These are phyloP conservation scores for Pundamilia nyererei DNA, from an alignment of 2,113 vertebrate genomes.

Conservation along the genomic window DNA sequence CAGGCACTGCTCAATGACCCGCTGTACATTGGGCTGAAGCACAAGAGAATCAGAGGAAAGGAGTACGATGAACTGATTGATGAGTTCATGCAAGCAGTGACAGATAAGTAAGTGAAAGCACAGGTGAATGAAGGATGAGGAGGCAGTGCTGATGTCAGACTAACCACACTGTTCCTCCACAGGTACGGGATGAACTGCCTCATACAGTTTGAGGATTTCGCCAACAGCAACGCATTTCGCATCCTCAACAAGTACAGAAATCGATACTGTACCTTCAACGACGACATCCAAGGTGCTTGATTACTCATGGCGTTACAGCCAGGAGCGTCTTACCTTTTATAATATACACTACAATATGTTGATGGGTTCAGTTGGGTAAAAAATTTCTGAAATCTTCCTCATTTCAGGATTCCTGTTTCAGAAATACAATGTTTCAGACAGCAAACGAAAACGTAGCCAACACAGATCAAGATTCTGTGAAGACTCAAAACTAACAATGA, in stretches of 20 bases:
- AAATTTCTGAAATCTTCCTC: neutral
- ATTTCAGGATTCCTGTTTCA: neutral
- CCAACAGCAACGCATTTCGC: slow-evolving; percentile 91
- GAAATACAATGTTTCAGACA: neutral
- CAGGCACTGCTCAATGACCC: slow-evolving; percentile 89
- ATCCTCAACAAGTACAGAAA: slow-evolving; percentile 93
- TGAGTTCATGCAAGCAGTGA: slow-evolving; percentile 96
- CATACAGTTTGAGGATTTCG: slow-evolving; percentile 98
- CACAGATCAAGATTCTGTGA: neutral
- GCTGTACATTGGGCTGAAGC: slow-evolving; percentile 94
- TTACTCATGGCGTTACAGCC: neutral
- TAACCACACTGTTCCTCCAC: neutral
- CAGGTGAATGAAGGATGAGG: accelerated
- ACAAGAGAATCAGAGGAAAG: slow-evolving; percentile 87
- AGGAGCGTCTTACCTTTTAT: neutral
- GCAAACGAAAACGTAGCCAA: neutral
- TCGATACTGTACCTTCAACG: slow-evolving; percentile 92
- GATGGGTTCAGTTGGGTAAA: neutral
- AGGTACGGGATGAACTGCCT: slow-evolving; percentile 95
- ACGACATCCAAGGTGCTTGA: slow-evolving; percentile 92
- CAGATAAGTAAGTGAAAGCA: slow-evolving; percentile 81
- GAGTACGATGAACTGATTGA: slow-evolving; percentile 91
- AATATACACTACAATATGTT: neutral
- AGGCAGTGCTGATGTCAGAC: neutral
- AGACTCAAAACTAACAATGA: neutral